Conservation (phyloP, 2,888 invertebrate species). For the Hypolimnas misippus region DNA sequence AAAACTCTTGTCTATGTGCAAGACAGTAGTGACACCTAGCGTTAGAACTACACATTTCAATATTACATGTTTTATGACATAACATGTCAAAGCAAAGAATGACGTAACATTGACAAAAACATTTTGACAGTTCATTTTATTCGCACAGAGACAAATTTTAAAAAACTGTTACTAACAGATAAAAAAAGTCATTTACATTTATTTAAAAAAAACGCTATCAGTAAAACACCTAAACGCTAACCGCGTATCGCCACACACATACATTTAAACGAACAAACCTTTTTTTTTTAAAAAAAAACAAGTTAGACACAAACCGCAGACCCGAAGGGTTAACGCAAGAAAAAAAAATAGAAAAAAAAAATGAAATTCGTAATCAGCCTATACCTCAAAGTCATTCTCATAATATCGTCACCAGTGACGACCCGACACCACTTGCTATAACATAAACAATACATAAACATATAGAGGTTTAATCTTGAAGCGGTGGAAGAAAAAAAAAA, state of each 20-base stretch:
- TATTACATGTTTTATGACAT: too few species aligned
- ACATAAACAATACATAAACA: conserved; percentile 55
- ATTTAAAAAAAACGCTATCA: conserved; percentile 33
- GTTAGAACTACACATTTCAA: too few species aligned
- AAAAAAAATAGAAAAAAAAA: conserved; percentile 28
- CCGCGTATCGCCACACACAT: conserved; percentile 32
- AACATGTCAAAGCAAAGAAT: too few species aligned
- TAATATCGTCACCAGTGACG: conserved; percentile 89
- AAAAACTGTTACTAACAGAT: conserved; percentile 1
- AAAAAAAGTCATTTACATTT: conserved; percentile 18
- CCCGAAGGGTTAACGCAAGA: conserved; percentile 35
- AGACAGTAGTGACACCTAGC: too few species aligned
- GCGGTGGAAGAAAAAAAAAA: conserved; percentile 20
- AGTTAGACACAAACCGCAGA: conserved; percentile 35
- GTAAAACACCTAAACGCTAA: conserved; percentile 32
- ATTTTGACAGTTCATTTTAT: too few species aligned
- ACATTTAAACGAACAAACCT: conserved; percentile 38
- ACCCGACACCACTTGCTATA: conserved; percentile 83
- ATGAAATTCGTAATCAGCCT: conserved; percentile 33
- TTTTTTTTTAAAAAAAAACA: conserved; percentile 26
- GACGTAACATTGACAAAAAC: too few species aligned
- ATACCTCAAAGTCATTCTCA: conserved; percentile 91
- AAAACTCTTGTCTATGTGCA: neutral
- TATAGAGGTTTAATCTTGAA: neutral
- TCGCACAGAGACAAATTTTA: neutral